Percentiles rank a stretch among this genome's conserved stretches.
Conservation (phyloP, 2,797 vertebrate species). For the Brotogeris chrysoptera region DNA sequence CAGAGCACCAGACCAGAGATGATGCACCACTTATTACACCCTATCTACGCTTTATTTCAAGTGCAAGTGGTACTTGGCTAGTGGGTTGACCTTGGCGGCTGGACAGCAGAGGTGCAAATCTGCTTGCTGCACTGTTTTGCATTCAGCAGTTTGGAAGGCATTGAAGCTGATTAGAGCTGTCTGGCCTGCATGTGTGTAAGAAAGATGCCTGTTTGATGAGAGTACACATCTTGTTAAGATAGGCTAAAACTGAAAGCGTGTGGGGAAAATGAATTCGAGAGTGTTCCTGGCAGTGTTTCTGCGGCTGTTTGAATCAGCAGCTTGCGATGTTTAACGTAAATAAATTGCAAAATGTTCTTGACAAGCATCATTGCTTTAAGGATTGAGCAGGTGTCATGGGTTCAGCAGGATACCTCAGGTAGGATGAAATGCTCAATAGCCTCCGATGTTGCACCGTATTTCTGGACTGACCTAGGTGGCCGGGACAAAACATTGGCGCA, state of each 20-base stretch:
- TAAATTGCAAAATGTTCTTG: background rate
- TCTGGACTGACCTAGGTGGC: background rate
- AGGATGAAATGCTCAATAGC: background rate
- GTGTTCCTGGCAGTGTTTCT: background rate
- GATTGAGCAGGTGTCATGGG: background rate
- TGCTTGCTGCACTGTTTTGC: background rate
- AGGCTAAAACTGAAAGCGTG: slow-evolving; percentile 7
- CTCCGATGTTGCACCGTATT: background rate
- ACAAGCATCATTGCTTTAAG: background rate
- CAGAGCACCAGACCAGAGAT: background rate
- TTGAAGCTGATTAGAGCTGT: background rate
- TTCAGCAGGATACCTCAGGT: background rate
- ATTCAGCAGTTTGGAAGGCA: background rate
- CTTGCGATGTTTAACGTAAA: background rate
- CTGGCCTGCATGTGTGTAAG: background rate
- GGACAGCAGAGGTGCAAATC: background rate
- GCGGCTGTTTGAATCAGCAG: slow-evolving; percentile 12
- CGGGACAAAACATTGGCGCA: fast-evolving
- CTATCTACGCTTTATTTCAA: background rate
- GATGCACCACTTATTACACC: background rate
- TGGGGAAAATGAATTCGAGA: background rate
- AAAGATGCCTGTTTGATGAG: background rate
- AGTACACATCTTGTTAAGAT: background rate
- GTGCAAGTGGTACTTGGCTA: background rate
- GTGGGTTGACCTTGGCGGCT: background rate